Evolutionary conservation across 2,888 invertebrate species (phyloP), one percentile per base, ranked within the genome.

Genomic region (Tachina fera): DNA sequence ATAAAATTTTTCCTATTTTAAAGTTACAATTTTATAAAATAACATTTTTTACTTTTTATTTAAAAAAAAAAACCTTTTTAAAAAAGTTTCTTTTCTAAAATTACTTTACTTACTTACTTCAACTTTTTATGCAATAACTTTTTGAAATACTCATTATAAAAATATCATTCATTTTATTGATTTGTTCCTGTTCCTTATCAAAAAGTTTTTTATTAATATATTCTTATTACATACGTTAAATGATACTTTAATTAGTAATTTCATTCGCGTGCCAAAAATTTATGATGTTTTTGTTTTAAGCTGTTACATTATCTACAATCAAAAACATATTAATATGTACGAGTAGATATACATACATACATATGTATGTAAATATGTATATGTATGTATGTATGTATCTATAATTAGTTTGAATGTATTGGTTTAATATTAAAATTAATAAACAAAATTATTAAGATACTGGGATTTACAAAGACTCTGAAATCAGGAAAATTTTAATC

Each of bases 211-310:
- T 31, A 6, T 60, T 60, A 16, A 56, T 41, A 14, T 60, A 72
- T 58, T 45, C 58, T 22, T 16, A 39, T 41, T 16, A 11, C n/a
- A n/a, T n/a, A n/a, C 51, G 74, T 61, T 45, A 65, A 39, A 60
- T 41, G 45, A 53, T 45, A 63, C 8, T 53, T n/a, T 39, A 43
- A 65, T 76, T 76, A 65, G 31, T 65, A 14, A 76, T 76, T 75
- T 75, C 39, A 16, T 22, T 22, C 75, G 53, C 45, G 75, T 56
- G 45, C 75, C 45, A 43, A 45, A n/a, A 60, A 60, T 16, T 60
- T 72, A 10, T 72, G 39, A 47, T 11, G 16, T 58, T 22, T n/a
- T 72, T 45, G 8, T 8, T 16, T 43, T 22, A 68, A 39, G 31
- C 13, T 16, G 31, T 51, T 53, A 9, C n/a, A 56, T 6, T 14